Evolutionary conservation across 1,140 invertebrate species (phyloP).

Genomic region (Chlorops oryzae): DNA sequence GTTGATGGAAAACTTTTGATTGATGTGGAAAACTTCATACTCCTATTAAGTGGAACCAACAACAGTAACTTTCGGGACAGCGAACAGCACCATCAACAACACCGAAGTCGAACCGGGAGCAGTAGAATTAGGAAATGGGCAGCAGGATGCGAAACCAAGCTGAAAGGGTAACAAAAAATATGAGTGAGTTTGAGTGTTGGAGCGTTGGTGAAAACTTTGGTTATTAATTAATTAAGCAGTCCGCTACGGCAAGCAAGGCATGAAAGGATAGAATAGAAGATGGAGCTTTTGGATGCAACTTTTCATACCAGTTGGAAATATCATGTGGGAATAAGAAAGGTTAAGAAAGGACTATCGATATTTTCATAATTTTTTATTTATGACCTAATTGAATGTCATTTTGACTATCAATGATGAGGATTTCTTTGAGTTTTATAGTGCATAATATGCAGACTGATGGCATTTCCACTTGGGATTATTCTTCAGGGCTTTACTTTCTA

Average conservation of each 20-base stretch:
- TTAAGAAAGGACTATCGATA: not conserved
- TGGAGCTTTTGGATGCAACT: not conserved
- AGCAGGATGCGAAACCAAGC: not conserved
- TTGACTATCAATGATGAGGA: not conserved
- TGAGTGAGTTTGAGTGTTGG: not conserved
- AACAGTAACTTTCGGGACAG: too few relatives aligned
- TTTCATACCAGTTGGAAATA: too few relatives aligned
- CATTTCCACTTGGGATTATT: too few relatives aligned
- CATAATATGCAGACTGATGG: too few relatives aligned
- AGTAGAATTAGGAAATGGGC: not conserved
- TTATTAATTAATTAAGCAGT: not conserved
- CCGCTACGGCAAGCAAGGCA: not conserved
- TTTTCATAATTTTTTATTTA: not conserved
- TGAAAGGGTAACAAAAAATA: not conserved
- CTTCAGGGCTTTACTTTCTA: too few relatives aligned
- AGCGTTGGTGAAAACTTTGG: not conserved
- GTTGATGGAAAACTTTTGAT: conserved; percentile 46
- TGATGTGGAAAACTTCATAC: conserved; percentile 43
- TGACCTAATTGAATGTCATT: not conserved
- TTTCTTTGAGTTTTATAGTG: too few relatives aligned
- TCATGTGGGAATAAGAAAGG: not conserved
- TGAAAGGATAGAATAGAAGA: not conserved
- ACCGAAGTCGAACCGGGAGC: too few relatives aligned
- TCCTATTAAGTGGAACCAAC: conserved; percentile 36
- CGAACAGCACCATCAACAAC: too few relatives aligned